phyloP scores from a whole-genome alignment of 2,888 invertebrate genomes.

The Netelia fuscicornis region DNA sequence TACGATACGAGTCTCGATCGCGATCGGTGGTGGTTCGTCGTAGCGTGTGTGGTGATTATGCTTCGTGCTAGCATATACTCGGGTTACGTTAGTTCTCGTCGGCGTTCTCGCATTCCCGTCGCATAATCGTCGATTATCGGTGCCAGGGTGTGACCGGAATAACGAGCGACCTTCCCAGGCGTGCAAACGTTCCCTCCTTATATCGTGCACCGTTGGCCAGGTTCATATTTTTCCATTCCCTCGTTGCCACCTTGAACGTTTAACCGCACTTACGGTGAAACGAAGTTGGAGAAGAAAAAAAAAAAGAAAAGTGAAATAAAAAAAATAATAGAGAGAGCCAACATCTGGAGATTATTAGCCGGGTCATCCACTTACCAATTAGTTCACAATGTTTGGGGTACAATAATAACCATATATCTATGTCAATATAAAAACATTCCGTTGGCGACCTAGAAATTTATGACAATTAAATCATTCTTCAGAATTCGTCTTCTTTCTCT shows the following conservation, averaged over 20 bases:
- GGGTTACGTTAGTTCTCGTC: neutral
- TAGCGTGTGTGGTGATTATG: no score
- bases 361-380: neutral
- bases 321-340: neutral
- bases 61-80: neutral
- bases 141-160: constrained; percentile 49
- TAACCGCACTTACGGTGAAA: constrained; percentile 18
- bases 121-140: constrained; percentile 15
- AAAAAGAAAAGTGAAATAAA: neutral
- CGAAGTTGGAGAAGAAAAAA: neutral
- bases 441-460: constrained; percentile 46
- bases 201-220: constrained; percentile 24
- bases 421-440: neutral
- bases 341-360: constrained; percentile 14
- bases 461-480: constrained; percentile 52
- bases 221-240: constrained; percentile 64
- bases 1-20: no score
- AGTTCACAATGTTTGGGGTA: neutral
- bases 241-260: constrained; percentile 45
- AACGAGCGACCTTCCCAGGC: constrained; percentile 45
- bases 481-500: neutral
- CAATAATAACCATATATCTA: neutral
- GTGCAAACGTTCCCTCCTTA: constrained; percentile 11
- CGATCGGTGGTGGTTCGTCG: no score
- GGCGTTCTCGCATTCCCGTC: neutral